phyloP scores from a whole-genome alignment of 92 coral and sea anemone genomes.

The Actinostola sp. region DNA sequence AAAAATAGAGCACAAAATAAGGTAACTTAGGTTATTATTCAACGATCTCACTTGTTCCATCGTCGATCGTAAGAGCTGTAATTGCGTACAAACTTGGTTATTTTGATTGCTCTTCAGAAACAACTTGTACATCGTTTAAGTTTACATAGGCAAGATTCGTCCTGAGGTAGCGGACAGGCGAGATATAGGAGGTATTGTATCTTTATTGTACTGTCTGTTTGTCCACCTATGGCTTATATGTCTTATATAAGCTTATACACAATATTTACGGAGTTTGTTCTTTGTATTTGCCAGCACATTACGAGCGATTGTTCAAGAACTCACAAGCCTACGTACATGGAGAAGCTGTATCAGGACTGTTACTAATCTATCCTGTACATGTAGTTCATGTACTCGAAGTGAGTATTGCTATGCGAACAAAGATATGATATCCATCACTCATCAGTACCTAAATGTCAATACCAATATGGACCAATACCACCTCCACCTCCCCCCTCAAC shows the following conservation, averaged over 20 bases:
- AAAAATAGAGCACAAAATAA: conserved; percentile 93
- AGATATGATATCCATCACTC: too few species aligned
- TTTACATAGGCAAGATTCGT: conserved; percentile 85
- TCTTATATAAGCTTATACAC: too few species aligned
- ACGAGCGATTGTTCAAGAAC: conserved; percentile 92
- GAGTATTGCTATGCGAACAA: conserved; percentile 1
- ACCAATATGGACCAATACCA: too few species aligned
- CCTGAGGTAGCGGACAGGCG: conserved; percentile 82
- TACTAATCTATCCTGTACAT: conserved; percentile 89
- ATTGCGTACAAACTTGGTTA: background rate
- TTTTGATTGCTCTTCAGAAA: conserved; percentile 58
- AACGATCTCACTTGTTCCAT: background rate
- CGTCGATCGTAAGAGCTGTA: background rate
- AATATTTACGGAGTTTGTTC: background rate
- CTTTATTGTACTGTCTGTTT: background rate
- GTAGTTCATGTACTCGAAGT: conserved; percentile 96
- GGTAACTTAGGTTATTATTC: conserved; percentile 42
- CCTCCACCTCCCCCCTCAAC: too few species aligned
- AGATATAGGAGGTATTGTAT: conserved; percentile 85
- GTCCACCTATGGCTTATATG: too few species aligned
- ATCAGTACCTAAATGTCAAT: too few species aligned
- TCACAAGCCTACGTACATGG: conserved; percentile 84
- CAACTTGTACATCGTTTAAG: conserved; percentile 94
- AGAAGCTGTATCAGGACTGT: conserved; percentile 91
- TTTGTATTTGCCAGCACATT: conserved; percentile 67